These are phyloP conservation scores for Parotocinclus haroldoi DNA, from an alignment of 2,797 vertebrate species.

Conservation along the genomic window DNA sequence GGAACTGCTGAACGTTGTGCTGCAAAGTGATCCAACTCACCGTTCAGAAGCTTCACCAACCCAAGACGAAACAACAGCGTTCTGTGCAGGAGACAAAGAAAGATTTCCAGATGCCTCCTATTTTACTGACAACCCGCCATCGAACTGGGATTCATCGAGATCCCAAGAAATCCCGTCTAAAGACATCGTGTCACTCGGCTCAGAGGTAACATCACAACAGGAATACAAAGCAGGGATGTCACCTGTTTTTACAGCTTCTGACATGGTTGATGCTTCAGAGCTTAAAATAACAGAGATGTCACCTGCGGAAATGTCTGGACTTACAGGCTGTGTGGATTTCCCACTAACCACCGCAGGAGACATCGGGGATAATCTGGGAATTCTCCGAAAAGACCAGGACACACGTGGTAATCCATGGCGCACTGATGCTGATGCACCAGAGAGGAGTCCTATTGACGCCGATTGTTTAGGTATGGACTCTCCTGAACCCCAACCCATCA, in stretches of 20 bases:
- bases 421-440: not conserved
- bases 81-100: not conserved
- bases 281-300: not conserved
- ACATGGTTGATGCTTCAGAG: not conserved
- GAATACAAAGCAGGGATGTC: not conserved
- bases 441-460: not conserved
- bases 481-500: not conserved
- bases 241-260: not conserved
- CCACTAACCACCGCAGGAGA: not conserved
- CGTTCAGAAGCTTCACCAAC: not conserved
- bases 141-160: not conserved
- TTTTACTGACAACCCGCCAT: not conserved
- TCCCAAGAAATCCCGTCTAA: slow-evolving; percentile 1
- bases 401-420: not conserved
- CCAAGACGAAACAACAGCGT: not conserved
- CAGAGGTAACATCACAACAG: slow-evolving; percentile 4
- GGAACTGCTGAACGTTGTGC: too few species aligned
- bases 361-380: slow-evolving; percentile 1
- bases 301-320: not conserved
- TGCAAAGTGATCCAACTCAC: not conserved
- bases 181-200: slow-evolving; percentile 2
- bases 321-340: not conserved
- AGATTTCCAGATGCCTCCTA: too few species aligned
- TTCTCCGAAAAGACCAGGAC: not conserved
- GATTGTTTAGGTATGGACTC: not conserved